These are phyloP conservation scores for Acheta domesticus DNA, from an alignment of 2,888 invertebrate genomes.

Conservation along the genomic window DNA sequence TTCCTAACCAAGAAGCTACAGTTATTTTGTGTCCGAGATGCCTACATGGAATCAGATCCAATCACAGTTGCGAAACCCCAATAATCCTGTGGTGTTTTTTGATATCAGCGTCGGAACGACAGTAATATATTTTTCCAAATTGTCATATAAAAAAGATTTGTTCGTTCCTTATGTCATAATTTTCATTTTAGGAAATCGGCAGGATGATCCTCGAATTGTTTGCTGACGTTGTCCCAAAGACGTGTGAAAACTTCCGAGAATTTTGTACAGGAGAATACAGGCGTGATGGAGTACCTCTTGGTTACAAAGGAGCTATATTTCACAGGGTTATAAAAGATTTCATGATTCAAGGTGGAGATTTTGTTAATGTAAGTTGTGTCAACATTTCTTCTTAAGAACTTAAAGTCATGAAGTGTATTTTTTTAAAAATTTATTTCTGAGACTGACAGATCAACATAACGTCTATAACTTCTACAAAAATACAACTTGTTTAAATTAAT, in stretches of 20 bases:
- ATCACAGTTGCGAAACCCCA: slow-evolving; percentile 80
- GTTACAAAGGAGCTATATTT: slow-evolving; percentile 94
- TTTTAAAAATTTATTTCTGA: too few relatives aligned
- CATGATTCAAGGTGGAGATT: slow-evolving; percentile 99
- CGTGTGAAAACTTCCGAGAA: slow-evolving; percentile 96
- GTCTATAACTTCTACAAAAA: too few relatives aligned
- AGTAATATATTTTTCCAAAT: slow-evolving; percentile 51
- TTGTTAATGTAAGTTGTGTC: slow-evolving; percentile 79
- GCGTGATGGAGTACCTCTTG: slow-evolving; percentile 92
- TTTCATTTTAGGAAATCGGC: slow-evolving; percentile 76
- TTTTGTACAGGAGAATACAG: slow-evolving; percentile 98
- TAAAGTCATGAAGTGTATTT: too few relatives aligned
- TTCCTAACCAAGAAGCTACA: too few relatives aligned
- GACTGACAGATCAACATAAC: too few relatives aligned
- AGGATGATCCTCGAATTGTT: slow-evolving; percentile 97
- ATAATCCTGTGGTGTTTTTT: slow-evolving; percentile 98
- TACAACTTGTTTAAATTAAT: too few relatives aligned
- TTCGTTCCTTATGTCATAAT: too few relatives aligned
- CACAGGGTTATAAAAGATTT: slow-evolving; percentile 99
- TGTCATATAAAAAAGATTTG: too few relatives aligned
- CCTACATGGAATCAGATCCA: slow-evolving; percentile 95
- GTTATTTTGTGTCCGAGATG: slow-evolving; percentile 55
- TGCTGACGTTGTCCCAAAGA: slow-evolving; percentile 93
- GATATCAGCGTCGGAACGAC: slow-evolving; percentile 95
- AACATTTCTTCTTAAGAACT: too few relatives aligned